Evolutionary conservation across 35 echinoderm and acorn worm genomes (phyloP).

Genomic region (Diadema setosum): DNA sequence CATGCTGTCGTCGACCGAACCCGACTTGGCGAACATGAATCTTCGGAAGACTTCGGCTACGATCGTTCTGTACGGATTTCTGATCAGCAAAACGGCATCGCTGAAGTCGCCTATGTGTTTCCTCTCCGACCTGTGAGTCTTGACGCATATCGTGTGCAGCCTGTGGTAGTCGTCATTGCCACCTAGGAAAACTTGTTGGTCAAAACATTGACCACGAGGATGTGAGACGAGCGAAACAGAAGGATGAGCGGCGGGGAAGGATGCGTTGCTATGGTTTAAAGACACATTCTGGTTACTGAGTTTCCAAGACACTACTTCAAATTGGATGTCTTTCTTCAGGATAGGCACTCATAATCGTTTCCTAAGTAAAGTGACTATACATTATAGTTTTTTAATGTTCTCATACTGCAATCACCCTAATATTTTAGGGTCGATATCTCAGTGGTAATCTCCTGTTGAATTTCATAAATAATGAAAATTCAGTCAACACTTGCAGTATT

Average conservation of each 20-base stretch:
- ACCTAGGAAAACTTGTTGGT: slow-evolving; percentile 22
- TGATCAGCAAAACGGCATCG: slow-evolving; percentile 50
- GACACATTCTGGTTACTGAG: background rate
- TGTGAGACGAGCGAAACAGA: background rate
- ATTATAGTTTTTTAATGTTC: too few relatives aligned
- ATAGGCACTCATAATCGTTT: background rate
- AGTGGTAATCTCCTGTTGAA: too few relatives aligned
- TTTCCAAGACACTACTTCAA: background rate
- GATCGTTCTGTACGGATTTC: slow-evolving; percentile 66
- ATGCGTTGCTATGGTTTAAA: background rate
- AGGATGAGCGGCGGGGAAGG: background rate
- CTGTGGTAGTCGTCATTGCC: slow-evolving; percentile 43
- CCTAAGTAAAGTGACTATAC: background rate
- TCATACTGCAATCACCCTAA: too few relatives aligned
- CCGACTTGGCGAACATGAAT: slow-evolving; percentile 5
- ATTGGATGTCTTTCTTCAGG: background rate
- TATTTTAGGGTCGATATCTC: too few relatives aligned
- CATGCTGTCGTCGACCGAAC: background rate
- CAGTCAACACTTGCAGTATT: too few relatives aligned
- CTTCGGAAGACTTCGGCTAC: slow-evolving; percentile 70
- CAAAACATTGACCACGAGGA: background rate
- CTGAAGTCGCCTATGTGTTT: slow-evolving; percentile 53
- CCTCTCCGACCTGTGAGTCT: slow-evolving; percentile 23
- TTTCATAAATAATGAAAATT: too few relatives aligned
- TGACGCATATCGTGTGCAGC: slow-evolving; percentile 41